phyloP scores from a whole-genome alignment of 2,113 vertebrate species.

The Neotragus moschatus region DNA sequence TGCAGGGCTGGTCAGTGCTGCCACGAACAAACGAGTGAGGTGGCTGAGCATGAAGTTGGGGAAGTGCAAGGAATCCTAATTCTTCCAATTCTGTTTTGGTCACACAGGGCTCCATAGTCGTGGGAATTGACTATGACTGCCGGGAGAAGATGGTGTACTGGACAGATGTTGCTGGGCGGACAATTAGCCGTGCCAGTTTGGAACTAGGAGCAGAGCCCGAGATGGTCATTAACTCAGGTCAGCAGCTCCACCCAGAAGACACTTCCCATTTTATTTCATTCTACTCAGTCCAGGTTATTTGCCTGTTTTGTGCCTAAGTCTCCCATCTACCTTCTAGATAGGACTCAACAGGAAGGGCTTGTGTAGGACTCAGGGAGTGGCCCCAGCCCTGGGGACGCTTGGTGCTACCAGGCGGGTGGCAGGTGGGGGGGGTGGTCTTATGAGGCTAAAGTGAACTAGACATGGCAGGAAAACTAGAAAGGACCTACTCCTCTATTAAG shows the following conservation, averaged over 20 bases:
- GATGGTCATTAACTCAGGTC: conserved; percentile 89
- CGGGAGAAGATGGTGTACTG: conserved; percentile 92
- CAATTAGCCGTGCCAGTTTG: conserved; percentile 88
- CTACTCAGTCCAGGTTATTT: neutral
- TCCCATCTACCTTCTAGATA: neutral
- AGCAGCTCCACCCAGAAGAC: neutral
- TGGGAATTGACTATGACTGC: conserved; percentile 95
- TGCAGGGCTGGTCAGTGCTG: neutral
- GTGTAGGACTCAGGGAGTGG: neutral
- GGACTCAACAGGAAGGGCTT: neutral
- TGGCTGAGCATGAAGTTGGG: neutral
- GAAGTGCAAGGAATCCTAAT: neutral
- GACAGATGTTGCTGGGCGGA: conserved; percentile 93
- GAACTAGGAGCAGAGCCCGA: conserved; percentile 90
- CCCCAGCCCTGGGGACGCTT: no score
- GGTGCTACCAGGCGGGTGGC: neutral
- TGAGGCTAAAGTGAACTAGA: neutral
- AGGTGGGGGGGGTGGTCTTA: neutral
- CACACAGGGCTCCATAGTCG: conserved; percentile 93
- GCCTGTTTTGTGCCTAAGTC: neutral
- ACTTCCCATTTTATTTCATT: neutral
- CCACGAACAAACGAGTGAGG: rapidly evolving
- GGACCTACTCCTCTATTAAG: neutral
- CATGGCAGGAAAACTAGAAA: neutral
- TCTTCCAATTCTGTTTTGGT: neutral